Evolutionary conservation across 23 tunicate species (phyloP), one percentile per base, ranked within the genome.

Genomic region (Corella eumyota): DNA sequence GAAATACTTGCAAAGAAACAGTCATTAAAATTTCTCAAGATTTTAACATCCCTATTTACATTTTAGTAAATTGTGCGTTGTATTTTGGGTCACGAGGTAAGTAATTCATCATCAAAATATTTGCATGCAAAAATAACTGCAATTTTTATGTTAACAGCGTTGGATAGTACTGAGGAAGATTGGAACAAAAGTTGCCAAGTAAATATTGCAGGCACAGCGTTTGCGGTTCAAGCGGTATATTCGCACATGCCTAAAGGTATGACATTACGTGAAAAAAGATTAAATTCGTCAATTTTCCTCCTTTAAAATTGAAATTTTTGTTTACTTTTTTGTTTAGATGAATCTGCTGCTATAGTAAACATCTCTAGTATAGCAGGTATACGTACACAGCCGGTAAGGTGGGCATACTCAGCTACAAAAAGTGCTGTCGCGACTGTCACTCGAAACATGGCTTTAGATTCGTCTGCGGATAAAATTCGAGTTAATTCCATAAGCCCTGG

Each of bases 341-440:
- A n/a, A n/a, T n/a, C n/a, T n/a, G n/a, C n/a, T 20, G 45, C 91
- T 2, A 58, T 88, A 1, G 87, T 80, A 7, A 73, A 55, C 33
- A 4, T 88, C 35, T 36, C 82, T 0, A 79, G 90, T 50, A 66
- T 61, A 6, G 58, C 97, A 5, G 82, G 45, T 1, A 3, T 4
- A 6, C 32, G 77, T 34, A 83, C 97, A 15, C 90, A 81, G 25
- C 87, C 71, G 23, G 31, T 55, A 7, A 40, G 97, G 27, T 88
- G 97, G 97, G 80, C 97, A 1, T 88, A 88, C 40, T 60, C 90
- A 17, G 91, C 97, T n/a, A 88, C 76, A 20, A 88, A 88, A 60
- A 90, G 76, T 23, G 97, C 91, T 1, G 68, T 88, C 24, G 53
- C 34, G 47, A 58, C 76, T 2, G 20, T 88, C 31, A 80, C 87